Percentiles rank a stretch among this genome's conserved stretches.
Evolutionary conservation across 2,113 vertebrate species (phyloP).

Genomic region (Gambusia holbrooki): DNA sequence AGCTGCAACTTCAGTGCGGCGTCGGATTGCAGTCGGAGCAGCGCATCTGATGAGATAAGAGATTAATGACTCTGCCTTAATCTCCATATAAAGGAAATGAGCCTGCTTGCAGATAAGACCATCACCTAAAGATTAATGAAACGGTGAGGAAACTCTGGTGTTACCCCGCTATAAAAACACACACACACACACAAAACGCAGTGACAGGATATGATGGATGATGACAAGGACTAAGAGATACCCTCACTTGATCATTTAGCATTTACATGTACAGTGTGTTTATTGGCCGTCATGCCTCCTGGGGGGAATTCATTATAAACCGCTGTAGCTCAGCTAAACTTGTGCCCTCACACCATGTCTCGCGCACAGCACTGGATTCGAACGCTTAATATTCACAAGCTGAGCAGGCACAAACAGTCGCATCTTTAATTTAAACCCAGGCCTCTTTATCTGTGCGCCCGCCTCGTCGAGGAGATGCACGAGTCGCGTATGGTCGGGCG

Average conservation of each 20-base stretch:
- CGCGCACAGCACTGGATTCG: conserved; percentile 23
- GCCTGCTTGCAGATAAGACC: conserved; percentile 59
- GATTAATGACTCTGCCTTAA: conserved; percentile 66
- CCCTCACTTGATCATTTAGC: conserved; percentile 9
- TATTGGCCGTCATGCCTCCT: conserved; percentile 40
- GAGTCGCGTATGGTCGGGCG: not conserved
- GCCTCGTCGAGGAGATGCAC: not conserved
- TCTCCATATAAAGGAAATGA: conserved; percentile 52
- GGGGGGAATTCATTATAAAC: conserved; percentile 54
- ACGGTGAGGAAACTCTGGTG: conserved; percentile 21
- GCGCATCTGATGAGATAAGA: conserved; percentile 66
- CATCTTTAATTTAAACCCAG: conserved; percentile 26
- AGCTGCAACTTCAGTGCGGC: conserved; percentile 1
- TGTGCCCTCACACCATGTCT: conserved; percentile 27
- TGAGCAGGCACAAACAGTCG: conserved; percentile 3
- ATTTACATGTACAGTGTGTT: conserved; percentile 42
- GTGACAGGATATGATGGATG: conserved; percentile 40
- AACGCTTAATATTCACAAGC: conserved; percentile 42
- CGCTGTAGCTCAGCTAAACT: conserved; percentile 42
- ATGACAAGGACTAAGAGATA: conserved; percentile 20
- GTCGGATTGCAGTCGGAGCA: conserved; percentile 33
- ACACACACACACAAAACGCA: not conserved
- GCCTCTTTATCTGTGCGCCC: not conserved
- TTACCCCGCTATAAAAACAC: conserved; percentile 5
- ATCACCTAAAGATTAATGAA: conserved; percentile 43